phyloP scores from a whole-genome alignment of 2,113 vertebrate species.

The Siniperca chuatsi region DNA sequence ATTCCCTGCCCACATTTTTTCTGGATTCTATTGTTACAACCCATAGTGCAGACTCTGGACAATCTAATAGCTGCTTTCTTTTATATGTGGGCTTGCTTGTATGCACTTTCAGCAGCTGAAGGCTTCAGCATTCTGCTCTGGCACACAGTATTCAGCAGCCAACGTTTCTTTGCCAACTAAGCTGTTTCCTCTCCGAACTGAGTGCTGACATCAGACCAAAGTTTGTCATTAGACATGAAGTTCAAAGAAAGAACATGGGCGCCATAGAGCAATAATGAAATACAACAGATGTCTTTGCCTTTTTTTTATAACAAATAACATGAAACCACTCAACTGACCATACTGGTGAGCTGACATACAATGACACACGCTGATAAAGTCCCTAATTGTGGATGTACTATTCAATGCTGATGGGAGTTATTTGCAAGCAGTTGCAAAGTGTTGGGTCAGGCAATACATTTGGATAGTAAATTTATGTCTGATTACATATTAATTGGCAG shows the following conservation, averaged over 20 bases:
- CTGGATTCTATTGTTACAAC: not conserved
- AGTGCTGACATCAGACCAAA: not conserved
- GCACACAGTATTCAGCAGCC: not conserved
- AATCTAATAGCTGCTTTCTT: not conserved
- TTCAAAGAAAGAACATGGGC: not conserved
- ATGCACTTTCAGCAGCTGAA: not conserved
- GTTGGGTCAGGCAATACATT: not conserved
- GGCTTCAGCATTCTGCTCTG: not conserved
- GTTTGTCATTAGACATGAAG: not conserved
- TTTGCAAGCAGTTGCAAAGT: not conserved
- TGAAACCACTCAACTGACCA: not conserved
- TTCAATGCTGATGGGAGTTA: not conserved
- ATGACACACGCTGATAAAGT: not conserved
- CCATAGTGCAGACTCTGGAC: not conserved
- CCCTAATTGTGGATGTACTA: not conserved
- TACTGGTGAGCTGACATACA: not conserved
- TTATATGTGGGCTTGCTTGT: not conserved
- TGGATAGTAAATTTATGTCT: not conserved
- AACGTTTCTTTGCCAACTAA: not conserved
- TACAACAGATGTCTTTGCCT: not conserved
- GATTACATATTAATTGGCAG: not conserved
- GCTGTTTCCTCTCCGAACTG: not conserved
- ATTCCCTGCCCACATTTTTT: not conserved
- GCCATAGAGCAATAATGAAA: not conserved
- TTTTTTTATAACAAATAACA: not conserved